These are phyloP conservation scores for Clivina fossor DNA, from an alignment of 2,888 invertebrate genomes.

Conservation along the genomic window DNA sequence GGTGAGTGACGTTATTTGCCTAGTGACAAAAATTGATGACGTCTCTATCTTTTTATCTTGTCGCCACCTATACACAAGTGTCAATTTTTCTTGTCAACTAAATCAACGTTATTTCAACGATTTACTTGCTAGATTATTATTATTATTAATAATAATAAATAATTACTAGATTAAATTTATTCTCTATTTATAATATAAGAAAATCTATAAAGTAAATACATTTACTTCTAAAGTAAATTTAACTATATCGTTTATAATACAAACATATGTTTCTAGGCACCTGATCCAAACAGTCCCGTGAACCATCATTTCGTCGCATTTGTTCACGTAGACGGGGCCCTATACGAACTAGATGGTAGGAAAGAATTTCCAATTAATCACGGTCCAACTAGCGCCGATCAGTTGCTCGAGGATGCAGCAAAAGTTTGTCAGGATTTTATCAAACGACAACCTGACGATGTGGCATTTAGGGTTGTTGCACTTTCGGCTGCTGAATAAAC, in stretches of 20 bases:
- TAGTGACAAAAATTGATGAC: too few species aligned
- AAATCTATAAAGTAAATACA: too few species aligned
- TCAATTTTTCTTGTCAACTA: too few species aligned
- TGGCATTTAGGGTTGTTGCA: slow-evolving; percentile 88
- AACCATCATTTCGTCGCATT: slow-evolving; percentile 91
- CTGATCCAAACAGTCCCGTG: slow-evolving; percentile 74
- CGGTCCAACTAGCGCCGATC: slow-evolving; percentile 71
- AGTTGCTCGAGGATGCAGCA: slow-evolving; percentile 80
- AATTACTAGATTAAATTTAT: too few species aligned
- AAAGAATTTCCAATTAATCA: slow-evolving; percentile 83
- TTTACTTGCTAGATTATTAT: too few species aligned
- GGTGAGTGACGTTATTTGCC: too few species aligned
- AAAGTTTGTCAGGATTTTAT: slow-evolving; percentile 84
- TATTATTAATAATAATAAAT: too few species aligned
- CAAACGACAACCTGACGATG: slow-evolving; percentile 82
- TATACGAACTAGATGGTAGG: slow-evolving; percentile 88
- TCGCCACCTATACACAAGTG: too few species aligned
- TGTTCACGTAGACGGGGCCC: slow-evolving; percentile 74
- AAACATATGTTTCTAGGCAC: slow-evolving; percentile 56
- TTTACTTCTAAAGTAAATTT: too few species aligned
- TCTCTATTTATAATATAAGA: slow-evolving; percentile 2
- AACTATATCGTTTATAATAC: not conserved
- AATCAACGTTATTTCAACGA: too few species aligned
- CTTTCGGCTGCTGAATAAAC: slow-evolving; percentile 60
- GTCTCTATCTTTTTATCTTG: too few species aligned